Conservation (phyloP, 2,113 vertebrate genomes). For the Embiotoca jacksoni region DNA sequence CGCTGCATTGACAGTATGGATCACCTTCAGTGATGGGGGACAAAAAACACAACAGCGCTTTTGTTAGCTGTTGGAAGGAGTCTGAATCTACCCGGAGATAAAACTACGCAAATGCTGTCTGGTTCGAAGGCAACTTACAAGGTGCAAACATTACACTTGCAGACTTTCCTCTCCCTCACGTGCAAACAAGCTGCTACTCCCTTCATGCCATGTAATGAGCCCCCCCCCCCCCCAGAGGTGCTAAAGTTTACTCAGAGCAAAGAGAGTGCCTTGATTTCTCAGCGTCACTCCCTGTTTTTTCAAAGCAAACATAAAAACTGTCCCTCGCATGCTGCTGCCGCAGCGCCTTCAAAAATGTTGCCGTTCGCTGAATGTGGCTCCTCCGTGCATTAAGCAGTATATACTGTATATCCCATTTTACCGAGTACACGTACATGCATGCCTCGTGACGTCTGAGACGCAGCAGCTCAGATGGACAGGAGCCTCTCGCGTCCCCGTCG, state of each 20-base stretch:
- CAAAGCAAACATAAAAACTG: not conserved
- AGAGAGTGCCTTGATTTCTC: conserved; percentile 30
- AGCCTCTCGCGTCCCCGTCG: conserved; percentile 21
- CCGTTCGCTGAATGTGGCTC: not conserved
- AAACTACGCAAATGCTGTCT: conserved; percentile 2
- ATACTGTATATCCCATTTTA: not conserved
- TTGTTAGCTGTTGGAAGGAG: not conserved
- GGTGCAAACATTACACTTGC: not conserved
- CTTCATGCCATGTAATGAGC: not conserved
- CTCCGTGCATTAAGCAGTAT: not conserved
- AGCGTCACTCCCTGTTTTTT: not conserved
- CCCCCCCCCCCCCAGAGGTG: not conserved
- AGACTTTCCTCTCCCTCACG: not conserved
- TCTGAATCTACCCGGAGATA: conserved; percentile 8
- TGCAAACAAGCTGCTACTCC: not conserved
- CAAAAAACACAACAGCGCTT: not conserved
- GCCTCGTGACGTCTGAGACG: not conserved
- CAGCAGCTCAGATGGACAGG: conserved; percentile 29
- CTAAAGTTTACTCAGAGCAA: conserved; percentile 9
- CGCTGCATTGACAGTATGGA: conserved; percentile 16
- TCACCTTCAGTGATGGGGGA: conserved; percentile 19
- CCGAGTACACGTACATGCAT: not conserved
- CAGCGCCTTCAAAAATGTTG: conserved; percentile 11
- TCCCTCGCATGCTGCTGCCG: not conserved
- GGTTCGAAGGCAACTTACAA: not conserved